These are phyloP conservation scores for Philereme vetulata DNA, from an alignment of 2,888 invertebrate species.

Conservation along the genomic window DNA sequence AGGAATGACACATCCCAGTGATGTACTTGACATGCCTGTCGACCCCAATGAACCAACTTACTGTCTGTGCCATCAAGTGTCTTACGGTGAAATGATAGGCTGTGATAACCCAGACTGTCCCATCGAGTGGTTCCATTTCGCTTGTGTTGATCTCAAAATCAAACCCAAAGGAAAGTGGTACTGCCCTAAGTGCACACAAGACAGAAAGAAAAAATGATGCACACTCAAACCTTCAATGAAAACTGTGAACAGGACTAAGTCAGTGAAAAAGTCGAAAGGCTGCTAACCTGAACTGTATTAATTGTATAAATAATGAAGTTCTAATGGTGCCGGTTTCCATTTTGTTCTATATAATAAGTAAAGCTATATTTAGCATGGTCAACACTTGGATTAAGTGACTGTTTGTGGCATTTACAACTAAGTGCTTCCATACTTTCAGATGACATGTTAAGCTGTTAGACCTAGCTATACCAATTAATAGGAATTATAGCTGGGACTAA, in stretches of 20 bases:
- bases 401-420: too few species aligned
- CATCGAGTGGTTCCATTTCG: slow-evolving; percentile 98
- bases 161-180: slow-evolving; percentile 98
- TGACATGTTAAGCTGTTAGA: too few species aligned
- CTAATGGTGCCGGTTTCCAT: too few species aligned
- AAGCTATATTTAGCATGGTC: too few species aligned
- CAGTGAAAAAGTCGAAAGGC: slow-evolving; percentile 67
- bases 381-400: too few species aligned
- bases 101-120: slow-evolving; percentile 96
- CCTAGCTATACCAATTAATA: too few species aligned
- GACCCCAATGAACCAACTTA: slow-evolving; percentile 99
- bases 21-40: slow-evolving; percentile 94
- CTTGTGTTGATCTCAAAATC: slow-evolving; percentile 94
- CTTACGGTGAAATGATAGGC: slow-evolving; percentile 98
- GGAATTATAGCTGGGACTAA: too few species aligned
- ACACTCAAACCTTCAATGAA: slow-evolving; percentile 62
- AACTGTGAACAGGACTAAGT: slow-evolving; percentile 69
- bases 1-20: slow-evolving; percentile 92
- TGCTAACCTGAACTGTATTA: slow-evolving; percentile 22
- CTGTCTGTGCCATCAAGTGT: slow-evolving; percentile 98
- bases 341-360: too few species aligned
- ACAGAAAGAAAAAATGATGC: slow-evolving; percentile 90
- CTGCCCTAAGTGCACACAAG: slow-evolving; percentile 95
- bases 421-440: too few species aligned
- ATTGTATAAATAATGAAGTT: not conserved